phyloP scores from a whole-genome alignment of 2,113 vertebrate genomes.

The Lophotis ruficrista region DNA sequence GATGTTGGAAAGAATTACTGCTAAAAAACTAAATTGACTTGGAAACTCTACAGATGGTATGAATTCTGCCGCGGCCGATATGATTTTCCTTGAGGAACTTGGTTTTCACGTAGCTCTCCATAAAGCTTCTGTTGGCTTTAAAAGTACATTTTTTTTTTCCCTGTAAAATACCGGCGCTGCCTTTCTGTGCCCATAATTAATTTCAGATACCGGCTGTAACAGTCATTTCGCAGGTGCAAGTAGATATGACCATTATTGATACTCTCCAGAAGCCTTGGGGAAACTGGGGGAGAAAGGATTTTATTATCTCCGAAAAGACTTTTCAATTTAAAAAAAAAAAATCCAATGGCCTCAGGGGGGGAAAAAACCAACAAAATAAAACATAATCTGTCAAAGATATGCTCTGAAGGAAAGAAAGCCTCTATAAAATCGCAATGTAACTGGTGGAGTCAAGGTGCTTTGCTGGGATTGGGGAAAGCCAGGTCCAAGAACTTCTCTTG shows the following conservation, averaged over 20 bases:
- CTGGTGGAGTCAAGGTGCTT: background rate
- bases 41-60: constrained; percentile 31
- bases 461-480: background rate
- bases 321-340: background rate
- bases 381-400: background rate
- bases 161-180: background rate
- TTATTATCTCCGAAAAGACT: background rate
- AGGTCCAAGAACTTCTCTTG: background rate
- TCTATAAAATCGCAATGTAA: background rate
- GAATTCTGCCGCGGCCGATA: constrained; percentile 35
- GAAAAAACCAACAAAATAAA: background rate
- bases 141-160: background rate
- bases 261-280: background rate
- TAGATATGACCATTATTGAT: background rate
- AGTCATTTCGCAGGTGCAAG: background rate
- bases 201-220: background rate
- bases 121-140: background rate
- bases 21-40: constrained; percentile 40
- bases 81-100: background rate
- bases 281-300: background rate
- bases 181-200: background rate
- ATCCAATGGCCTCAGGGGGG: background rate
- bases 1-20: constrained; percentile 54
- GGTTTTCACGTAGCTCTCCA: background rate
- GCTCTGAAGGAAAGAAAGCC: background rate